Evolutionary conservation across 2,888 invertebrate species (phyloP).

Genomic region (Drosophila seclusa): DNA sequence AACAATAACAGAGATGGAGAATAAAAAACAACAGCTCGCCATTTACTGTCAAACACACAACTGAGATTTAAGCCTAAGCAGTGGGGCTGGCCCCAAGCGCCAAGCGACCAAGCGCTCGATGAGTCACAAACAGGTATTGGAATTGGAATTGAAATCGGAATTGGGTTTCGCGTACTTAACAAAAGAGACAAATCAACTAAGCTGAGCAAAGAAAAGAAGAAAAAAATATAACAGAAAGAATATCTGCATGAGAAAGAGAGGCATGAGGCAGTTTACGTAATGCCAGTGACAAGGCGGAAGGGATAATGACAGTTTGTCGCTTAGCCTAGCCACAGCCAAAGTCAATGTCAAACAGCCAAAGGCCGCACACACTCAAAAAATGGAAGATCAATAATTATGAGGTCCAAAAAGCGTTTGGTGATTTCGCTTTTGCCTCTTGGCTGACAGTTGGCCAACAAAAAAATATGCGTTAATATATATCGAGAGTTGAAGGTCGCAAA

Average conservation of each 20-base stretch:
- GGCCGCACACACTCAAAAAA: conserved; percentile 32
- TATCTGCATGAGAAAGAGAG: background rate
- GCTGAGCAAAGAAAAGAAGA: background rate
- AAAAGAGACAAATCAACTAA: conserved; percentile 31
- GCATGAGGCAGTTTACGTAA: conserved; percentile 38
- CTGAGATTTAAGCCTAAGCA: conserved; percentile 33
- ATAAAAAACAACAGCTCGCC: background rate
- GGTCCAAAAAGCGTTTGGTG: conserved; percentile 11
- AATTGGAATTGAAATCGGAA: conserved; percentile 41
- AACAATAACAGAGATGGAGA: conserved; percentile 3
- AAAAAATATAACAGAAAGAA: conserved; percentile 1
- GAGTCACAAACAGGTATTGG: conserved; percentile 74
- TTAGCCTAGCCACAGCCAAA: conserved; percentile 42
- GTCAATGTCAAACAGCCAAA: conserved; percentile 59
- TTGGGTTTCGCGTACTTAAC: conserved; percentile 52
- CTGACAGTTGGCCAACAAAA: conserved; percentile 22
- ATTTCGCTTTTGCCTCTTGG: conserved; percentile 22
- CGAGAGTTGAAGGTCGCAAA: conserved; percentile 41
- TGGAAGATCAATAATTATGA: conserved; percentile 64
- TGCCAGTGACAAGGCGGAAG: conserved; percentile 7
- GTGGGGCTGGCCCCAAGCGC: conserved; percentile 31
- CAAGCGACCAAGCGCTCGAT: conserved; percentile 47
- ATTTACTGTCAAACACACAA: conserved; percentile 17
- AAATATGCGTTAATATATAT: conserved; percentile 7
- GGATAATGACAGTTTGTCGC: conserved; percentile 32